Evolutionary conservation across 2,797 vertebrate genomes (phyloP).

Genomic region (Siniperca obscura): DNA sequence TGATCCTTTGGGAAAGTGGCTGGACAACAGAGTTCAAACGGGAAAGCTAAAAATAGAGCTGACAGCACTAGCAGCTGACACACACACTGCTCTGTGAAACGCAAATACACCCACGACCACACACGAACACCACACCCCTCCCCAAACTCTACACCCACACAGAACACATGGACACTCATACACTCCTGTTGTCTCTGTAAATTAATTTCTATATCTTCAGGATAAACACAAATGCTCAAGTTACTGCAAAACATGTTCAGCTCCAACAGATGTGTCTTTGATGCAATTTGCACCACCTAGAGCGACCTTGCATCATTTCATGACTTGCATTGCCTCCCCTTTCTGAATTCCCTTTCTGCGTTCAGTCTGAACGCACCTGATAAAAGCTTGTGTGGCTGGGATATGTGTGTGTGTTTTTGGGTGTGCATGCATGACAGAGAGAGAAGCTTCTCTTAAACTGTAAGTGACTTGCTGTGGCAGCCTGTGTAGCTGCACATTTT

Average conservation of each 20-base stretch:
- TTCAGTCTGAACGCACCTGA: background rate
- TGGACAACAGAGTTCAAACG: constrained; percentile 68
- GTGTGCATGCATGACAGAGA: background rate
- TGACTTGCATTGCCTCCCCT: background rate
- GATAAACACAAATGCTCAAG: constrained; percentile 2
- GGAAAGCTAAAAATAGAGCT: constrained; percentile 75
- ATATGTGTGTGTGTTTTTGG: background rate
- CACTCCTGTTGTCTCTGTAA: background rate
- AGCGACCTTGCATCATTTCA: background rate
- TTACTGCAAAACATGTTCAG: background rate
- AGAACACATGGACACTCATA: background rate
- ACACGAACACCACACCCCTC: constrained; percentile 18
- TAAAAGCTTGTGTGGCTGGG: background rate
- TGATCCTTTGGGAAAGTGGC: constrained; percentile 59
- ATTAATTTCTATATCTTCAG: background rate
- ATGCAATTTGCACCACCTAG: background rate
- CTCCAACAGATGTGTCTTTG: background rate
- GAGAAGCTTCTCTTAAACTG: background rate
- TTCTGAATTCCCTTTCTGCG: background rate
- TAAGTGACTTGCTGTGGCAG: background rate
- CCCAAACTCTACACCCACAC: background rate
- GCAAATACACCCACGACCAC: constrained; percentile 51
- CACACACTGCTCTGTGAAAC: constrained; percentile 41
- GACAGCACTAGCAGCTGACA: constrained; percentile 77
- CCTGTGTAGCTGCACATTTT: background rate